Base-by-base conservation (phyloP, 2,888 invertebrate species). In the Dermolepida albohirtum region DNA sequence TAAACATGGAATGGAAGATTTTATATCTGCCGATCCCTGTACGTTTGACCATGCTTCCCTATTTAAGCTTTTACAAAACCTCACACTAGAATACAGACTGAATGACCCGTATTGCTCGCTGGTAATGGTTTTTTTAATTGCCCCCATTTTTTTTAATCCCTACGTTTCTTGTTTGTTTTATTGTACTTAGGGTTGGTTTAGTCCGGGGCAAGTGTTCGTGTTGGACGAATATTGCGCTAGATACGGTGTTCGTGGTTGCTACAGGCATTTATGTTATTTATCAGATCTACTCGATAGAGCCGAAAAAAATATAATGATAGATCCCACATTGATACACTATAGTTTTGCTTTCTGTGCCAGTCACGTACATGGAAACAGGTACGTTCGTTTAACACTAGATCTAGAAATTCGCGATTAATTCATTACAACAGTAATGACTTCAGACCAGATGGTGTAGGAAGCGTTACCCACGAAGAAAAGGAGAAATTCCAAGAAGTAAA, bases 311-410 rank as follows among this genome's bases (percentile, higher is more conserved):
- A 89, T 94, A 76, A 95, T 98, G 87, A 97, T 99, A 71, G 99
- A 99, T 85, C 99, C 99, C 0, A 98, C 97, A 0, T 88, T 99
- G 71, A 97, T 99, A 82, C 98, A 99, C 86, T 99, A 96, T 86
- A 97, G 97, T 79, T 99, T 98, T 85, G 98, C 98, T 51, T 99
- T 98, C 87, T 99, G 99, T 85, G 98, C 98, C 64, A 97, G 96
- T 78, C 99, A 99, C 84, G 98, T 99, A 8, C 97, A 98, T 82
- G 99, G 99, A 73, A 99, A 98, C 88, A 93, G 96, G 96, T 96
- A 87, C 82, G 87, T 80, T 81, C 68, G 59, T 68, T 66, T 69
- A 67, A 43, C 43, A 55, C 72, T 78, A 80, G 79, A 77, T 75
- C 74, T 80, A 76, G 77, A 75, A 76, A 77, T 72, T 74, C 73